phyloP scores from a whole-genome alignment of 2,797 vertebrate species.

The Amphiprion clarkii region DNA sequence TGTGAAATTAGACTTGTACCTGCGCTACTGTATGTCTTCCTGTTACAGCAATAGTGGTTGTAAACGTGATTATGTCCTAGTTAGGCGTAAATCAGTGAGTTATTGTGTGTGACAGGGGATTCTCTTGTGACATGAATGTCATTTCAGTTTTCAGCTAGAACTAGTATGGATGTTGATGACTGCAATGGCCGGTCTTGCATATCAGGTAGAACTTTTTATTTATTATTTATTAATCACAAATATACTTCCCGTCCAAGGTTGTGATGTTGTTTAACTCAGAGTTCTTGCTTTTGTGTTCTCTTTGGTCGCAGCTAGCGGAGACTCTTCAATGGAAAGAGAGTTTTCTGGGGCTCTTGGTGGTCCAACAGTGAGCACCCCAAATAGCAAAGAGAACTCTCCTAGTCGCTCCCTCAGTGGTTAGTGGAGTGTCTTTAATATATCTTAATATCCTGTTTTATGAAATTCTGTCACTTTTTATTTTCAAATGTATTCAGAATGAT shows the following conservation, averaged over 20 bases:
- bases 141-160: slow-evolving; percentile 83
- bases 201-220: slow-evolving; percentile 85
- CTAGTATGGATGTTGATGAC: slow-evolving; percentile 96
- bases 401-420: slow-evolving; percentile 95
- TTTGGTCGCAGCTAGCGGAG: slow-evolving; percentile 89
- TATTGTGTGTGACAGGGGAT: neutral
- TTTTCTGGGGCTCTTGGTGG: slow-evolving; percentile 93
- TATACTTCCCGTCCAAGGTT: neutral
- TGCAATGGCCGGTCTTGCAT: slow-evolving; percentile 94
- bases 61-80: neutral
- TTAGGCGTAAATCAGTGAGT: neutral
- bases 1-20: slow-evolving; percentile 4
- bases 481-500: neutral
- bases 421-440: slow-evolving; percentile 52
- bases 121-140: slow-evolving; percentile 38
- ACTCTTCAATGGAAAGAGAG: slow-evolving; percentile 97
- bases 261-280: slow-evolving; percentile 2
- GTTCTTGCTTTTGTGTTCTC: slow-evolving; percentile 22
- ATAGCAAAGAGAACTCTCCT: slow-evolving; percentile 96
- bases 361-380: slow-evolving; percentile 95
- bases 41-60: neutral
- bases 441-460: neutral
- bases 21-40: neutral
- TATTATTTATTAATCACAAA: slow-evolving; percentile 20
- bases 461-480: neutral